Evolutionary conservation across 1,140 invertebrate genomes (phyloP), one percentile per base, ranked within the genome.

Genomic region (Palaemon carinicauda): DNA sequence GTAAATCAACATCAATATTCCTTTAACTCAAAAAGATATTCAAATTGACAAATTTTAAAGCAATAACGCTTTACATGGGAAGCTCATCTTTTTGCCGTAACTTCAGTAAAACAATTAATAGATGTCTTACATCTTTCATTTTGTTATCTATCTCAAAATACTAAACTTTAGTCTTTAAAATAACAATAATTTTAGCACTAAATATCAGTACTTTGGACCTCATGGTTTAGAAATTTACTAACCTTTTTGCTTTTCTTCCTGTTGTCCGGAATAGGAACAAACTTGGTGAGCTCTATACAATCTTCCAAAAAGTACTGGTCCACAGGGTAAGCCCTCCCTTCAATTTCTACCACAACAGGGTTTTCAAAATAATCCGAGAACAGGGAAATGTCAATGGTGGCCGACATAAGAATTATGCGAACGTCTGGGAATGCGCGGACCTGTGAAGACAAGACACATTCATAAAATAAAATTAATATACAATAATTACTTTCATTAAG

Each of bases 341-440:
- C 94, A 1, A 97, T 94, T 92, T 95, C 94, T 84, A 96, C 92
- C 0, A 97, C 94, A 0, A 96, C 96, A 91, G 97, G 98, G 85
- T 95, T 93, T 81, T 96, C 96, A 91, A 99, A 99, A 91, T 99
- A 99, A 15, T 95, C 92, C 3, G 95, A 94, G 91, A 99, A 99
- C 0, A 98, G 92, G 0, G 95, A 94, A 0, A 96, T 97, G 90
- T 98, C 97, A 82, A 99, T 97, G 0, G 98, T 98, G 5, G 98
- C 98, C 9, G 97, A 99, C 98, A 99, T 99, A 27, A 99, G 93
- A 90, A 99, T 97, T 7, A 99, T 94, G 82, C 97, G 94, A 17
- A 99, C 91, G 54, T 90, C 89, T 5, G 89, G 89, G 74, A 87
- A 90, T 14, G 87, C 87, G 10, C 86, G 89, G 31, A 90, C 87